Base-by-base conservation (phyloP, 1,140 invertebrate genomes). In the Dendroctonus valens region DNA sequence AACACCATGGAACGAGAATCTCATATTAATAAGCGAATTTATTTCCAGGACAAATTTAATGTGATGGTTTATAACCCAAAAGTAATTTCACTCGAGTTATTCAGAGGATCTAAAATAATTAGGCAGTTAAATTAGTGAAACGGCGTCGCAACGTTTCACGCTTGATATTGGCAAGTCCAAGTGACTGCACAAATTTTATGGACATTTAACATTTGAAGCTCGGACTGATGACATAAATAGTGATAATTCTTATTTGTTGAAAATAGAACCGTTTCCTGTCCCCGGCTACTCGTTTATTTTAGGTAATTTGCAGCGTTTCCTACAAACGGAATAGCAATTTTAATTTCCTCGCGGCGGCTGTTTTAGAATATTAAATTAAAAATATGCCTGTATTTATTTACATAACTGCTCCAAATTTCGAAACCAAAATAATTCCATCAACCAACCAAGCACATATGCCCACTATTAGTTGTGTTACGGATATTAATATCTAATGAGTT, bases 61-160 rank as follows among this genome's bases (percentile, higher is more conserved):
- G 7, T 44, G 38, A 58, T 44, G 54, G 41, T 58, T 14, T 42
- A 58, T 58, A 41, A 44, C 54, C 54, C 54, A 40, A 54, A 26
- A 54, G 52, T 3, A 38, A 54, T 54, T 38, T 42, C 6, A 3
- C 54, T 42, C 39, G 40, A 14, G 39, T 58, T n/a, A 58, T 51
- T 61, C 38, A 39, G 9, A 50, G 38, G 46, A 61, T 61, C 39
- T 50, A 39, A 61, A 61, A 61, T 61, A 61, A 61, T 61, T 61
- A 61, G 59, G n/a, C 48, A 51, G 59, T 61, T 61, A 61, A 61
- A 61, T 61, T 61, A 49, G 59, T 49, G 51, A 61, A 61, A 51
- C 59, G 59, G 59, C 49, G 59, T 50, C 59, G 37, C n/a, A 39
- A 14, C 42, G 59, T 41, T 52, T 51, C 14, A 26, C 37, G 59